Percentiles rank a stretch among this genome's conserved stretches.
phyloP scores from a whole-genome alignment of 2,113 vertebrate genomes.

The Fukomys damarensis region DNA sequence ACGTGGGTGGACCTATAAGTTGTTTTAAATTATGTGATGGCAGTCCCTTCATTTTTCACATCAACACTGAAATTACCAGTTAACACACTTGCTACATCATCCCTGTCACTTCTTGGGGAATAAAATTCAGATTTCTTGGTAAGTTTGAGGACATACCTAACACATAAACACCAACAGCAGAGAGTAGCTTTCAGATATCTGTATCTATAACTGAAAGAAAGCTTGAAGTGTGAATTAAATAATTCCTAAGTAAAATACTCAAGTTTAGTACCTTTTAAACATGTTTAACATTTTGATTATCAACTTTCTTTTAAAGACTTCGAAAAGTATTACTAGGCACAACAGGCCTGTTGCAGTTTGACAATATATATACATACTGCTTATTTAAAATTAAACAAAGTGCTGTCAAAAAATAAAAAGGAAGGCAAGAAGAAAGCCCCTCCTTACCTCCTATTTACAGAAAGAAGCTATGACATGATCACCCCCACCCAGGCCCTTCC shows the following conservation, averaged over 20 bases:
- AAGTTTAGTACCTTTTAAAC: background rate
- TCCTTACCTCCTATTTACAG: background rate
- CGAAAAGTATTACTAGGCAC: background rate
- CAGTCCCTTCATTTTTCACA: background rate
- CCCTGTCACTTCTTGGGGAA: background rate
- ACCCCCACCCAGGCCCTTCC: background rate
- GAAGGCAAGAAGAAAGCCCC: background rate
- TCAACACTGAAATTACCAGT: background rate
- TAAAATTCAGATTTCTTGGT: background rate
- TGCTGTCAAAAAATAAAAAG: background rate
- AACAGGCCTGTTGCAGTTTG: background rate
- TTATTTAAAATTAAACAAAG: slow-evolving; percentile 40
- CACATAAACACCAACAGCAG: background rate
- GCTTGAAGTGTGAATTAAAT: background rate
- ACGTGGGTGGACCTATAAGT: slow-evolving; percentile 3
- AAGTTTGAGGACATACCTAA: background rate
- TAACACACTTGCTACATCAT: background rate
- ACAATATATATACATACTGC: background rate
- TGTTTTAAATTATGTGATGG: background rate
- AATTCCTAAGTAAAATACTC: background rate
- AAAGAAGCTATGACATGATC: background rate
- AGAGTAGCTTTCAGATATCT: background rate
- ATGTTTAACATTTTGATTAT: background rate
- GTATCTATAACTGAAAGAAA: background rate
- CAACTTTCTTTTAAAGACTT: background rate